These are phyloP conservation scores for Heliconius congener DNA, from an alignment of 1,140 invertebrate species.

Conservation along the genomic window DNA sequence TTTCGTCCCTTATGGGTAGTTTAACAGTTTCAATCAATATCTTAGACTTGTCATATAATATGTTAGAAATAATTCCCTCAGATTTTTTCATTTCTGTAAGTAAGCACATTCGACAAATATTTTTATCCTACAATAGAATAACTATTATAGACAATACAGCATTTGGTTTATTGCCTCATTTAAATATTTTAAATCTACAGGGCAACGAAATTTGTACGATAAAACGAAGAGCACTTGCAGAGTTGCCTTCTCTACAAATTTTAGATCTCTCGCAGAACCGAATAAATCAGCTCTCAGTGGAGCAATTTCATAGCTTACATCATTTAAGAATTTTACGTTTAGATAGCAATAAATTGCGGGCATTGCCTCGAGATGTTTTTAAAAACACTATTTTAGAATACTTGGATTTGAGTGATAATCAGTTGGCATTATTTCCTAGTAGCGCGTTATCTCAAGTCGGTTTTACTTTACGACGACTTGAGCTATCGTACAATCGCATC, in stretches of 20 bases:
- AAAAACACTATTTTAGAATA: constrained; percentile 88
- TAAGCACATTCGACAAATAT: constrained; percentile 82
- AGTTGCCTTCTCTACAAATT: constrained; percentile 53
- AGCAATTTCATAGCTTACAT: constrained; percentile 86
- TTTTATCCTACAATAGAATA: constrained; percentile 87
- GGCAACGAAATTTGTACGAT: constrained; percentile 87
- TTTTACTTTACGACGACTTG: constrained; percentile 86
- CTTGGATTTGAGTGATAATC: constrained; percentile 89
- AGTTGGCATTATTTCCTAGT: constrained; percentile 86
- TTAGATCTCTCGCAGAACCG: constrained; percentile 53
- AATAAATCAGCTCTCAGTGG: constrained; percentile 87
- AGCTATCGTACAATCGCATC: constrained; percentile 88
- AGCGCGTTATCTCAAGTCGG: constrained; percentile 86
- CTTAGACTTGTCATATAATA: constrained; percentile 86
- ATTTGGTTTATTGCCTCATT: constrained; percentile 84
- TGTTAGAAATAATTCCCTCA: constrained; percentile 82
- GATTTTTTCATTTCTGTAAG: constrained; percentile 83
- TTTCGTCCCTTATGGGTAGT: constrained; percentile 83
- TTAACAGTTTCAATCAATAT: constrained; percentile 82
- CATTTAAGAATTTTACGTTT: constrained; percentile 87
- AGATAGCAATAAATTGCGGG: constrained; percentile 86
- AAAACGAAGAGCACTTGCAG: constrained; percentile 51
- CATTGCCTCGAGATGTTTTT: constrained; percentile 89
- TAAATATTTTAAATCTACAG: constrained; percentile 87
- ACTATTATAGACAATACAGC: constrained; percentile 84